phyloP scores from a whole-genome alignment of 1,140 invertebrate species.

The Chlorops oryzae region DNA sequence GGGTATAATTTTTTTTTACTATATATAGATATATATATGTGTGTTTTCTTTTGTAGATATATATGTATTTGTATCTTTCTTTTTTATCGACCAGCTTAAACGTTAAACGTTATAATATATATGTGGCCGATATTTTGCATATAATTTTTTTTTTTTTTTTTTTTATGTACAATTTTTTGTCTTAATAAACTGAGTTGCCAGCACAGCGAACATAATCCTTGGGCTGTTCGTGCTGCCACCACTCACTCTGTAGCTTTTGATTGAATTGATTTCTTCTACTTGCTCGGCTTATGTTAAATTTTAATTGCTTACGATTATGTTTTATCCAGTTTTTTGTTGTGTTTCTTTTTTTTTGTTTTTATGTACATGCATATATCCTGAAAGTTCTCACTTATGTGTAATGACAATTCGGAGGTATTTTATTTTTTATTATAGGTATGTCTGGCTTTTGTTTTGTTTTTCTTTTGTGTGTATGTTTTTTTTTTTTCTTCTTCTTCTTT shows the following conservation, averaged over 20 bases:
- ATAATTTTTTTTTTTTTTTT: background rate
- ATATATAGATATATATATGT: background rate
- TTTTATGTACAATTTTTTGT: background rate
- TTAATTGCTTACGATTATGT: no score
- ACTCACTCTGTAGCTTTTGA: no score
- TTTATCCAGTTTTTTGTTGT: no score
- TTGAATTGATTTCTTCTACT: no score
- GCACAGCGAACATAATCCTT: conserved; percentile 47
- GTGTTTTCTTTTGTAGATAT: conserved; percentile 1
- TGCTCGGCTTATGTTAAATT: no score
- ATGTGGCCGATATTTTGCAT: background rate
- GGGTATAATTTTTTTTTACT: background rate
- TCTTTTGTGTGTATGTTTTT: conserved; percentile 7
- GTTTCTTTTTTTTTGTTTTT: conserved; percentile 17
- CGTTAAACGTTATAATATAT: no score
- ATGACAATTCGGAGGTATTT: background rate
- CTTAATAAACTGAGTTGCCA: conserved; percentile 13
- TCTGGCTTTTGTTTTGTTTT: background rate
- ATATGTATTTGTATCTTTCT: conserved; percentile 3
- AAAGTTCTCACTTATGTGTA: no score
- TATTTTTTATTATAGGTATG: conserved; percentile 3
- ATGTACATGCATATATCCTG: no score
- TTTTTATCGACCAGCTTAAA: no score
- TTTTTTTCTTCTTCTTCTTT: conserved; percentile 19
- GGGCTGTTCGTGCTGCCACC: conserved; percentile 45